A percentile compares a stretch with the other conserved stretches of the same genome.
Conservation (phyloP, 2,797 vertebrate species). For the Poliocrania exsul region DNA sequence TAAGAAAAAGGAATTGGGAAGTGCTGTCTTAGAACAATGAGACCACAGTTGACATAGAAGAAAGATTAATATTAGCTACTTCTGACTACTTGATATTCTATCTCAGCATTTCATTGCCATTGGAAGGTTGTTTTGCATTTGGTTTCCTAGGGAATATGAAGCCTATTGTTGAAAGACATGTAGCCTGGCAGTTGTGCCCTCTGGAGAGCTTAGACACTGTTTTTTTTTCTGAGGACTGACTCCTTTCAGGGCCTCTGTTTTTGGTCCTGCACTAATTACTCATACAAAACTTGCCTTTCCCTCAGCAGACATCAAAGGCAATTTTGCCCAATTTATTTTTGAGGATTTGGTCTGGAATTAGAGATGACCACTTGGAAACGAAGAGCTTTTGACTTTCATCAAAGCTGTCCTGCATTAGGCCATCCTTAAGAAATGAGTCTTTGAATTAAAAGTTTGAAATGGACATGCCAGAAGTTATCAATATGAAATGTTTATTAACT, state of each 20-base stretch:
- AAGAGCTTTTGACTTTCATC: background rate
- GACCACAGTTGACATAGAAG: background rate
- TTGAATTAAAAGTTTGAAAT: background rate
- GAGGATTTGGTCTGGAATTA: background rate
- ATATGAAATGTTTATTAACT: conserved; percentile 12
- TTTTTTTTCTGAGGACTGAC: background rate
- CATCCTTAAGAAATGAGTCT: background rate
- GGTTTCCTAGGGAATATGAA: background rate
- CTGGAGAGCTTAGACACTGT: background rate
- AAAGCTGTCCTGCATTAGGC: background rate
- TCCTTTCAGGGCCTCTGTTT: background rate
- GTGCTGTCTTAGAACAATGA: background rate
- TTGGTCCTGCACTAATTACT: background rate
- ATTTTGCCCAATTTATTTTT: background rate
- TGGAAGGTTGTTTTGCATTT: background rate
- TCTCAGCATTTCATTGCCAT: background rate
- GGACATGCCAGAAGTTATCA: background rate
- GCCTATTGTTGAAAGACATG: background rate
- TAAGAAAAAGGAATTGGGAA: background rate
- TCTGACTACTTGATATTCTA: background rate
- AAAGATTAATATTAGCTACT: background rate
- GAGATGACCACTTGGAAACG: background rate
- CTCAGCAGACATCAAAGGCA: background rate
- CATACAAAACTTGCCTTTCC: background rate
- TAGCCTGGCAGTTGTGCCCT: background rate